These are phyloP conservation scores for Acrobasis consociella DNA, from an alignment of 2,888 invertebrate species.

Conservation along the genomic window DNA sequence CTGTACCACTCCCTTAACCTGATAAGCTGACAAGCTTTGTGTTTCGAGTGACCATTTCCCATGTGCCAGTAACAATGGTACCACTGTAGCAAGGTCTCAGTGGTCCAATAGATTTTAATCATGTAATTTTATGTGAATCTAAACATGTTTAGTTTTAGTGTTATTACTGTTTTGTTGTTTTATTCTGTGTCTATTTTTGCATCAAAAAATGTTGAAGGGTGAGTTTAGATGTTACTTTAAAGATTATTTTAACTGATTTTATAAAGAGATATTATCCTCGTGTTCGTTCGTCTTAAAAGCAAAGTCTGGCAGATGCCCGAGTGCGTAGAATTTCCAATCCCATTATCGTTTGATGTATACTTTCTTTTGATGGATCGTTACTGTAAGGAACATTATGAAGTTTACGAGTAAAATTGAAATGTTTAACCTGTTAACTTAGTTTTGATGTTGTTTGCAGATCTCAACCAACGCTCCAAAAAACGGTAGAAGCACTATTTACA, in stretches of 20 bases:
- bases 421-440: neutral
- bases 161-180: slow-evolving; percentile 53
- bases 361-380: neutral
- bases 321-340: neutral
- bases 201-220: slow-evolving; percentile 66
- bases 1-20: slow-evolving; percentile 58
- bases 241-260: neutral
- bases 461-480: slow-evolving; percentile 67
- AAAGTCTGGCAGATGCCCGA: neutral
- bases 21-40: slow-evolving; percentile 64
- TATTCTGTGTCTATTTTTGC: slow-evolving; percentile 57
- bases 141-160: slow-evolving; percentile 66
- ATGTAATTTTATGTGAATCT: slow-evolving; percentile 40
- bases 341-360: neutral
- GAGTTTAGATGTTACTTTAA: slow-evolving; percentile 39
- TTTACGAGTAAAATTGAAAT: neutral
- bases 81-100: slow-evolving; percentile 38
- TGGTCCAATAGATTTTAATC: slow-evolving; percentile 43
- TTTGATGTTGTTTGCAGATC: slow-evolving; percentile 51
- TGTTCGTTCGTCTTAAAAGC: neutral
- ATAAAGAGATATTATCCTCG: neutral
- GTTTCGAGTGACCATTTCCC: slow-evolving; percentile 55
- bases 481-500: slow-evolving; percentile 64
- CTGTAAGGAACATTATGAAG: neutral
- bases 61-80: slow-evolving; percentile 55